A percentile compares a stretch with the other conserved stretches of the same genome.
Conservation (phyloP, 2,797 vertebrate species). For the Odontamblyopus lacepedii region DNA sequence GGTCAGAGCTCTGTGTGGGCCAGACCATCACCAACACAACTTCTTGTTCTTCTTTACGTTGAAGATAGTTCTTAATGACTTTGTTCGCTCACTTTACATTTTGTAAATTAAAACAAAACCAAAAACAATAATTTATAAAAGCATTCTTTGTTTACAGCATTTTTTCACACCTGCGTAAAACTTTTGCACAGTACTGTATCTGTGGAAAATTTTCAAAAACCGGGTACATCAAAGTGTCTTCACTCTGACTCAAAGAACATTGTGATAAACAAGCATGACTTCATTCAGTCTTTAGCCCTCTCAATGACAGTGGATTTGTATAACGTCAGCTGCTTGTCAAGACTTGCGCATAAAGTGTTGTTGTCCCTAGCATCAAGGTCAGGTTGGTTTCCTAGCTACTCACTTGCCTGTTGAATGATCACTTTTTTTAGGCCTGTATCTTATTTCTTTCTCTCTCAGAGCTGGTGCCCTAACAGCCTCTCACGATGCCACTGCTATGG, state of each 20-base stretch:
- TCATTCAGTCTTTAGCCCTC: constrained; percentile 6
- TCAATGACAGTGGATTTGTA: constrained; percentile 5
- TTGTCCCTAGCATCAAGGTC: constrained; percentile 56
- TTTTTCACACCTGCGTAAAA: too few relatives aligned
- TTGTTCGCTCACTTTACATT: too few relatives aligned
- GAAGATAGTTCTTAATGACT: too few relatives aligned
- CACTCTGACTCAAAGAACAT: not conserved
- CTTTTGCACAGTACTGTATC: too few relatives aligned
- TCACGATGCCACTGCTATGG: constrained; percentile 60
- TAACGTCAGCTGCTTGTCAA: constrained; percentile 30
- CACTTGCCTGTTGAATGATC: constrained; percentile 50
- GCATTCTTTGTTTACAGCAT: too few relatives aligned
- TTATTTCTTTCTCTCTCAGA: constrained; percentile 63
- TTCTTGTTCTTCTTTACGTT: too few relatives aligned
- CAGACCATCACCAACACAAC: too few relatives aligned
- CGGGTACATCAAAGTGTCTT: not conserved
- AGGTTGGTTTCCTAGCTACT: constrained; percentile 61
- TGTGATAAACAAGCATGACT: constrained; percentile 8
- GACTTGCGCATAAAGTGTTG: constrained; percentile 27
- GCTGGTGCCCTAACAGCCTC: constrained; percentile 59
- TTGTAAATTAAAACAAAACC: too few relatives aligned
- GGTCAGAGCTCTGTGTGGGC: too few relatives aligned
- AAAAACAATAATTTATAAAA: too few relatives aligned
- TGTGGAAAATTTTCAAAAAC: too few relatives aligned
- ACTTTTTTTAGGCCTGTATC: constrained; percentile 56